These are phyloP conservation scores for Tipula vernalis DNA, from an alignment of 2,888 invertebrate species.

Conservation along the genomic window DNA sequence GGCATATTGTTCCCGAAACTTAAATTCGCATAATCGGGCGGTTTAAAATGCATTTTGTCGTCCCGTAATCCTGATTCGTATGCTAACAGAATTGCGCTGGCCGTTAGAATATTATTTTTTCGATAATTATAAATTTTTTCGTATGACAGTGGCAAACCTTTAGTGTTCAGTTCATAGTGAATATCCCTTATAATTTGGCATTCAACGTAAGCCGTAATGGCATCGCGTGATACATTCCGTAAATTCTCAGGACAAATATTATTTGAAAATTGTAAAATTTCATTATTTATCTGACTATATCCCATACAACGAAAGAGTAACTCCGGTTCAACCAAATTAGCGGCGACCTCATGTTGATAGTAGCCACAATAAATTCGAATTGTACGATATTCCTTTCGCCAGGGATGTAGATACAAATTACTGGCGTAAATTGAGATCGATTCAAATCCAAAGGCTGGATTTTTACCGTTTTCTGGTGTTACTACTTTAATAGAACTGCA, in stretches of 20 bases:
- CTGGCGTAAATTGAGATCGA: slow-evolving; percentile 75
- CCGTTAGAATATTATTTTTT: slow-evolving; percentile 27
- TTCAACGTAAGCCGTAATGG: slow-evolving; percentile 75
- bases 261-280: slow-evolving; percentile 48
- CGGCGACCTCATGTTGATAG: slow-evolving; percentile 76
- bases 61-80: neutral
- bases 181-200: slow-evolving; percentile 66
- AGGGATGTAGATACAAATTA: slow-evolving; percentile 74
- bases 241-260: slow-evolving; percentile 74
- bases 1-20: neutral
- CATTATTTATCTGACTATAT: slow-evolving; percentile 47
- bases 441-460: slow-evolving; percentile 71
- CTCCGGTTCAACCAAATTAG: slow-evolving; percentile 66
- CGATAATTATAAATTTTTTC: slow-evolving; percentile 43
- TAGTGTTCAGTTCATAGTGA: slow-evolving; percentile 58
- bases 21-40: neutral
- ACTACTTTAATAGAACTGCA: neutral
- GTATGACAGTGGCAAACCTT: slow-evolving; percentile 46
- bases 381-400: slow-evolving; percentile 74
- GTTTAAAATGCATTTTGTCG: neutral
- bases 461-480: slow-evolving; percentile 20
- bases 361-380: slow-evolving; percentile 71
- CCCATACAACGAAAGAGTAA: slow-evolving; percentile 71
- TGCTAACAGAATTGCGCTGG: neutral
- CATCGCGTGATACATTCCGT: slow-evolving; percentile 67